Base-by-base conservation (phyloP, 2,888 invertebrate genomes). In the Diplolepis rosae region DNA sequence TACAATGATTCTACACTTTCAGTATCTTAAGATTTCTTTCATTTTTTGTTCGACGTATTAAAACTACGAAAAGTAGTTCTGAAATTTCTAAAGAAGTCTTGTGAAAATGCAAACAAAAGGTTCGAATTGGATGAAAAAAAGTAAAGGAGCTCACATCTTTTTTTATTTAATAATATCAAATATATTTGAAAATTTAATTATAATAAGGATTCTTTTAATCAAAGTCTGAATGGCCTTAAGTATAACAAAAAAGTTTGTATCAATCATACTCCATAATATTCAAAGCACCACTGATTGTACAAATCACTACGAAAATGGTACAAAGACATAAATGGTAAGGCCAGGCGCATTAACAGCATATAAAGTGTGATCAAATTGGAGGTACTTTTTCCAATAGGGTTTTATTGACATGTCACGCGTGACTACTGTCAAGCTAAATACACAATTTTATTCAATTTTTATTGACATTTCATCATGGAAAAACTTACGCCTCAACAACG, bases 321-420 rank as follows among this genome's bases (percentile, higher is more conserved):
- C 71, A 72, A 80, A 75, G 73, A 77, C 80, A 78, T 75, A 81
- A 73, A 78, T 73, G 79, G 77, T 77, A 78, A 81, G 77, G 78
- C 79, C 77, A 78, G 76, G 76, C 77, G 79, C 78, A 82, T 77
- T 83, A 80, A 79, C 69, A 73, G 74, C 79, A 65, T 73, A 13
- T 75, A n/a, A n/a, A n/a, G n/a, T n/a, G n/a, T n/a, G n/a, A n/a
- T n/a, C n/a, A n/a, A n/a, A n/a, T n/a, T n/a, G n/a, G n/a, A n/a
- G n/a, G n/a, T n/a, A n/a, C n/a, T n/a, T n/a, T n/a, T n/a, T n/a
- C n/a, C n/a, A n/a, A n/a, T n/a, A n/a, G n/a, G n/a, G n/a, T n/a
- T n/a, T n/a, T n/a, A n/a, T n/a, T n/a, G n/a, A n/a, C n/a, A n/a
- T n/a, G n/a, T n/a, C n/a, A n/a, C n/a, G n/a, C n/a, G n/a, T n/a